Conservation (phyloP, 2,797 vertebrate genomes). For the Threskiornis aethiopicus region DNA sequence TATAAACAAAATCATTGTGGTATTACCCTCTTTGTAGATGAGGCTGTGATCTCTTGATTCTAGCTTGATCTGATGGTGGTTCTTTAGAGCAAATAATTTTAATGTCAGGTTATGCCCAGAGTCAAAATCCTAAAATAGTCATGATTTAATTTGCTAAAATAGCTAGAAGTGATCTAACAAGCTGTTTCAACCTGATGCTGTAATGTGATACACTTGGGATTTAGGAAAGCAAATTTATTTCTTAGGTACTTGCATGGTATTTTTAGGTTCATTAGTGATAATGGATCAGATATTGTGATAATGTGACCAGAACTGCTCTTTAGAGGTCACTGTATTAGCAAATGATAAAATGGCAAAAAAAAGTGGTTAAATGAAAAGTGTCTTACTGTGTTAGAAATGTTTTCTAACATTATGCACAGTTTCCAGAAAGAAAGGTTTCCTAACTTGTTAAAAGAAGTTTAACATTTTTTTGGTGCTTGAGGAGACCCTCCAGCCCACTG, state of each 20-base stretch:
- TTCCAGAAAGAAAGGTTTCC: neutral
- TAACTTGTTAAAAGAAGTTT: neutral
- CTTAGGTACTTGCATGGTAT: neutral
- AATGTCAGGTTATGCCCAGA: neutral
- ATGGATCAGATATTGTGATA: neutral
- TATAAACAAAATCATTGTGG: neutral
- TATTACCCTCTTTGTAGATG: neutral
- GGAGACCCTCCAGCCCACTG: rapidly evolving
- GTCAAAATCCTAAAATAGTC: constrained; percentile 25
- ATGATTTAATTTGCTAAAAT: constrained; percentile 6
- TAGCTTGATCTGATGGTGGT: neutral
- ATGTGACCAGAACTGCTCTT: neutral
- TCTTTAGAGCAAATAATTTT: neutral
- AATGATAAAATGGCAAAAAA: neutral
- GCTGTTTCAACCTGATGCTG: neutral
- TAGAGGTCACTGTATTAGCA: neutral
- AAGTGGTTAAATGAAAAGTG: neutral
- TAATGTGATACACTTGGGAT: neutral
- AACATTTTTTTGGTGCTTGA: rapidly evolving
- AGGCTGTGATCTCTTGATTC: too few species aligned
- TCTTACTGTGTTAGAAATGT: neutral
- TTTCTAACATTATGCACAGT: neutral
- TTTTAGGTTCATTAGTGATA: neutral
- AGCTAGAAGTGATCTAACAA: neutral
- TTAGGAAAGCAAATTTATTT: constrained; percentile 3